Conservation (phyloP, 2,888 invertebrate genomes). For the Netelia melanura region DNA sequence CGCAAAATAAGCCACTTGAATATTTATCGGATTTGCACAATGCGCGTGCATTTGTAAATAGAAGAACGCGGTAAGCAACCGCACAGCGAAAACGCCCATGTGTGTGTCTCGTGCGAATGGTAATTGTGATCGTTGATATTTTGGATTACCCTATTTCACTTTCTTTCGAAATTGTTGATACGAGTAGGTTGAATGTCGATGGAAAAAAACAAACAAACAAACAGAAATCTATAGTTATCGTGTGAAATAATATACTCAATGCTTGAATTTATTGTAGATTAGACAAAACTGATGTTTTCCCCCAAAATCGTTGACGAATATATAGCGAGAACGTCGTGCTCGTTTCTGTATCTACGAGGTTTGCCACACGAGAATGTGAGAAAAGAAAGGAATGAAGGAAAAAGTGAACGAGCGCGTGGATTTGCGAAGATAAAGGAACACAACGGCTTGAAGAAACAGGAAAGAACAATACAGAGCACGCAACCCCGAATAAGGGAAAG, state of each 20-base stretch:
- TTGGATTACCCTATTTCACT: not conserved
- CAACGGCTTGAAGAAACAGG: slow-evolving; percentile 23
- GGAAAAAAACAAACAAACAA: not conserved
- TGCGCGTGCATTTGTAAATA: slow-evolving; percentile 56
- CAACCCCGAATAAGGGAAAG: no score
- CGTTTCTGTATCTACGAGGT: slow-evolving; percentile 7
- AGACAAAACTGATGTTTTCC: slow-evolving; percentile 31
- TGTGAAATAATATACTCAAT: slow-evolving; percentile 46
- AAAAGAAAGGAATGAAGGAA: slow-evolving; percentile 1
- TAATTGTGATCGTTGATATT: slow-evolving; percentile 36
- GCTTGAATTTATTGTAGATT: slow-evolving; percentile 41
- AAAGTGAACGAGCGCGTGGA: not conserved
- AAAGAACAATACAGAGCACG: slow-evolving; percentile 65
- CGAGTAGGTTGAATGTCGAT: not conserved
- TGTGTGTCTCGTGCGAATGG: slow-evolving; percentile 13
- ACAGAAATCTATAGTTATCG: slow-evolving; percentile 39
- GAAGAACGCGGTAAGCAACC: slow-evolving; percentile 15
- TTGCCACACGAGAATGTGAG: slow-evolving; percentile 1
- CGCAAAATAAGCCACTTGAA: slow-evolving; percentile 23
- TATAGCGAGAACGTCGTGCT: not conserved
- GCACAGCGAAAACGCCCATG: not conserved
- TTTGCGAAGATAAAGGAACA: not conserved
- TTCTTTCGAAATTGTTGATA: not conserved
- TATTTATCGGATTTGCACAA: slow-evolving; percentile 27
- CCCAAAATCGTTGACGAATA: slow-evolving; percentile 10